A percentile compares a stretch with the other conserved stretches of the same genome.
Conservation (phyloP, 1,140 invertebrate genomes). For the Drosophila punjabiensis region DNA sequence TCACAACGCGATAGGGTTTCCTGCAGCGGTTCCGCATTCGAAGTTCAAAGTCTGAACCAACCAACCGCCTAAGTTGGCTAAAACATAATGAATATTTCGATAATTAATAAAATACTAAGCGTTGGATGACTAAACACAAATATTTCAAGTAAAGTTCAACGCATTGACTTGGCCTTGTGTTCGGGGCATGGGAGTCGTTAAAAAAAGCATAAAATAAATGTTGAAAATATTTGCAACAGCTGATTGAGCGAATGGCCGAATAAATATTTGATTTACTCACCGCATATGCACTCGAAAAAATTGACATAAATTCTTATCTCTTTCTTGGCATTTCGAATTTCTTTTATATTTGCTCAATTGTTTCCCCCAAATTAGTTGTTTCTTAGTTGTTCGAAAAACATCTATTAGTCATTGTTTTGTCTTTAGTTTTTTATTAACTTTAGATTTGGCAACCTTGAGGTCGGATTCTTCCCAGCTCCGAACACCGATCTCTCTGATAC, state of each 20-base stretch:
- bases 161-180: conserved; percentile 51
- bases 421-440: background rate
- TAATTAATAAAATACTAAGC: conserved; percentile 44
- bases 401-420: conserved; percentile 37
- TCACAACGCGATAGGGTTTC: conserved; percentile 26
- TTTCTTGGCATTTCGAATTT: conserved; percentile 22
- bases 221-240: conserved; percentile 49
- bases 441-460: conserved; percentile 25
- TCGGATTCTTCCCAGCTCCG: background rate
- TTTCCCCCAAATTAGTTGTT: conserved; percentile 25
- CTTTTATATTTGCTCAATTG: conserved; percentile 24
- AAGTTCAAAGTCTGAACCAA: conserved; percentile 9
- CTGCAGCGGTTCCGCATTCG: conserved; percentile 36
- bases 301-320: background rate
- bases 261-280: conserved; percentile 42
- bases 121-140: conserved; percentile 42
- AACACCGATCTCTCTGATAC: background rate
- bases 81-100: conserved; percentile 35
- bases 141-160: conserved; percentile 53
- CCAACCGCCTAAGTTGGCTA: conserved; percentile 7
- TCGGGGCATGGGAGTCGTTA: conserved; percentile 26
- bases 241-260: conserved; percentile 25
- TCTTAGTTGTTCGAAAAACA: conserved; percentile 23
- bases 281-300: conserved; percentile 33
- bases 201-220: conserved; percentile 9